These are phyloP conservation scores for Talpa occidentalis DNA, from an alignment of 2,113 vertebrate species.

Conservation along the genomic window DNA sequence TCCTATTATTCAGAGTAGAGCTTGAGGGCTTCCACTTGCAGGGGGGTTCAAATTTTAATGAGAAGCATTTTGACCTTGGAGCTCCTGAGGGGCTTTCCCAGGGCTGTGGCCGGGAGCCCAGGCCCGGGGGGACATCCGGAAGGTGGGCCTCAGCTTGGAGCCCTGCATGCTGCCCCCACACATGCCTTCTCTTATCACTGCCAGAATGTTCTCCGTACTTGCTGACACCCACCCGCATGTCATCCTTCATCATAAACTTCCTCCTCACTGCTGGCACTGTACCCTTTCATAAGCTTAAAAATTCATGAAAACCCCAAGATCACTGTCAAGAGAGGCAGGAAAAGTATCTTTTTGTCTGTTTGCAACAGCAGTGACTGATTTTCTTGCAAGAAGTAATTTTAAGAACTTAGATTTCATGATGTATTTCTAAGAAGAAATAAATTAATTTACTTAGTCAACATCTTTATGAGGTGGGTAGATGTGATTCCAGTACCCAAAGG, in stretches of 20 bases:
- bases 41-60: neutral
- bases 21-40: neutral
- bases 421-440: slow-evolving; percentile 15
- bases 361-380: neutral
- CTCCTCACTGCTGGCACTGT: slow-evolving; percentile 40
- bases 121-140: too few species aligned
- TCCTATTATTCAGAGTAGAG: neutral
- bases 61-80: neutral
- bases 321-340: slow-evolving; percentile 47
- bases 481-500: neutral
- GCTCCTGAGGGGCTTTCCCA: neutral
- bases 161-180: neutral
- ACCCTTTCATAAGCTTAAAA: slow-evolving; percentile 57
- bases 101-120: too few species aligned
- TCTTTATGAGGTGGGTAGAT: neutral
- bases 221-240: slow-evolving; percentile 42
- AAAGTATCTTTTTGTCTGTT: slow-evolving; percentile 25
- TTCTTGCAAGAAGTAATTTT: slow-evolving; percentile 9
- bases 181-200: neutral
- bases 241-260: slow-evolving; percentile 50
- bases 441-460: neutral
- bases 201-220: slow-evolving; percentile 16
- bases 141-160: too few species aligned
- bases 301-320: slow-evolving; percentile 52
- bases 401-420: neutral